Base-by-base conservation (phyloP, 2,113 vertebrate species). In the Rattus norvegicus region DNA sequence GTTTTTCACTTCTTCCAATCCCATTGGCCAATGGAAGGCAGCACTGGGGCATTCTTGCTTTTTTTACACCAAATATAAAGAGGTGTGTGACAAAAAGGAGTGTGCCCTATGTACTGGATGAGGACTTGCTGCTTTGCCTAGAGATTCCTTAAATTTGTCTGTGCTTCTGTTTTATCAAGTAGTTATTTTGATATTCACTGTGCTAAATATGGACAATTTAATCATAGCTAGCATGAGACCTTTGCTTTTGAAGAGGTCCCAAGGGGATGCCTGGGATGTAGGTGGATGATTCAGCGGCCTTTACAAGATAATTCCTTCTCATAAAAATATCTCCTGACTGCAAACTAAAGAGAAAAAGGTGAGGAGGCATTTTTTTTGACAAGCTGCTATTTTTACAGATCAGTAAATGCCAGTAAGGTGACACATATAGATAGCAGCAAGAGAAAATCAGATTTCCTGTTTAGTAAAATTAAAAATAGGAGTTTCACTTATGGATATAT, bases 301-400 rank as follows among this genome's bases (percentile, higher is more conserved):
- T 94, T 30, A 91, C 26, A 91, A 77, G n/a, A 92, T 59, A 47
- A 61, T 61, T 69, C 30, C 49, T 87, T 84, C 89, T 36, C 49
- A 69, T 87, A 92, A 77, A 90, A 93, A 92, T 49, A 89, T 43
- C 30, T 94, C 54, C 69, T 94, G 26, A 76, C 19, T 67, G 12
- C 6, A 36, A 87, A 89, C 33, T 65, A 80, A 83, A 16, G 72
- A 93, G 67, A 91, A 52, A 3, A 63, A 22, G 36, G 43, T 75
- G 7, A 83, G 47, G 22, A 90, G 36, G 54, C 19, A n/a, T 30
- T 69, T 10, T 92, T 91, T 83, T 65, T 85, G 47, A 73, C 26
- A 95, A 92, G 61, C 36, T 85, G 39, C 39, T 81, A 22, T 83
- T 54, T 94, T 93, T 89, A 73, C 49, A 65, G 87, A 79, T 92